Evolutionary conservation across 2,888 invertebrate genomes (phyloP).

Genomic region (Philonicus albiceps): DNA sequence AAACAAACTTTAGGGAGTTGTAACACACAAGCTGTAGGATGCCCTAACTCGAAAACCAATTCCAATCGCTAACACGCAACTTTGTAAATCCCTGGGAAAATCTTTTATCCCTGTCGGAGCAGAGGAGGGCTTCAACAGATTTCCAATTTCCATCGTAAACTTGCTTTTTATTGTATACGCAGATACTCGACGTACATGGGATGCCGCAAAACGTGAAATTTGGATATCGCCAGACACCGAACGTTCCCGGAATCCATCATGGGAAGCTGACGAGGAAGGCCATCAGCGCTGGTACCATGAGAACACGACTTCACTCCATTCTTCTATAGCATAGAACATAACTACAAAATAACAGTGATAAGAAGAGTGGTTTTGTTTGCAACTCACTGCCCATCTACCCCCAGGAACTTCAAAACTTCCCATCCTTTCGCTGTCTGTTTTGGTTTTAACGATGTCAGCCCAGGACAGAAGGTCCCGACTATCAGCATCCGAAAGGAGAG

Average conservation of each 20-base stretch:
- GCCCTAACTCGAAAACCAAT: neutral
- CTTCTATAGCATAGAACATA: neutral
- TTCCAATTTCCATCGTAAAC: constrained; percentile 19
- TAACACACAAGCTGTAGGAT: neutral
- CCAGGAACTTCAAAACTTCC: neutral
- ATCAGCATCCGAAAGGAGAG: neutral
- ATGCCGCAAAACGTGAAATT: neutral
- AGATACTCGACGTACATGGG: neutral
- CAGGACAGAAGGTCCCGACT: neutral
- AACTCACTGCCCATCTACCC: neutral
- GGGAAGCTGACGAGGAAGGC: neutral
- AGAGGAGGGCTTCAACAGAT: neutral
- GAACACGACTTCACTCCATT: neutral
- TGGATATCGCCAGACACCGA: neutral
- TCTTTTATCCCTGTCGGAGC: neutral
- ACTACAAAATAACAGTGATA: neutral
- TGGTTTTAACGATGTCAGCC: neutral
- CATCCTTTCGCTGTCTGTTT: neutral
- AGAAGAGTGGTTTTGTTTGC: constrained; percentile 4
- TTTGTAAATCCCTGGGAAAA: neutral
- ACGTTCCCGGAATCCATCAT: neutral
- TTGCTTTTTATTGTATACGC: neutral
- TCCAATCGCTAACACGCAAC: constrained; percentile 20
- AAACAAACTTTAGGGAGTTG: neutral
- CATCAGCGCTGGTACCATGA: neutral